Evolutionary conservation across 2,888 invertebrate genomes (phyloP), one percentile per base, ranked within the genome.

Genomic region (Epistrophella euchroma): DNA sequence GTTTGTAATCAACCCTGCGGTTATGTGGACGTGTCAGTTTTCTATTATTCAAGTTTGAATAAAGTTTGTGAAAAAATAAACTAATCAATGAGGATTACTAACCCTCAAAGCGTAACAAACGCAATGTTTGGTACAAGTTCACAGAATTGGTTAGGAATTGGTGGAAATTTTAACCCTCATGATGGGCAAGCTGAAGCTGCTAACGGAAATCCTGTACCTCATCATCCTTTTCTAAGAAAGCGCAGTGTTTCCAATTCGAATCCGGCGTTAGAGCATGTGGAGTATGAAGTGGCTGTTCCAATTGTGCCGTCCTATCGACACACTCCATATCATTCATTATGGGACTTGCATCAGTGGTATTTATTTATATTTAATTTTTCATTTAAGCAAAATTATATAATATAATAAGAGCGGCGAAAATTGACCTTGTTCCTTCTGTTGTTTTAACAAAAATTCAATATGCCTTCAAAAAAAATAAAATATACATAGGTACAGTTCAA

Each of bases 321-420:
- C 78, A 92, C 93, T 11, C 93, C 93, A 45, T 93, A 93, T 88
- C 93, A 92, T 88, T 93, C 93, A 15, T 88, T 93, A 19, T 93
- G 93, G 93, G 91, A 93, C 89, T 88, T 93, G 52, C 91, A 93
- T 89, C 91, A 92, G 86, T 92, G 92, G 92, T 92, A 92, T 28
- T 64, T 15, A 15, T 52, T 52, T 1, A 25, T 2, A 25, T 52
- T 52, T 25, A 52, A 52, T 13, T 15, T 22, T 52, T 50, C 11
- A 4, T 10, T 45, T 10, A 2, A 0, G 10, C 10, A 19, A 2
- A 11, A 37, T 10, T 1, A 47, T 0, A 11, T 2, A 11, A 1
- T 19, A 10, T 0, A 19, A 47, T 37, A 13, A 37, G 35, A 37
- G 37, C 37, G 37, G 37, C 1, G 2, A 13, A 13, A 13, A 50